A percentile compares a stretch with the other conserved stretches of the same genome.
These are phyloP conservation scores for Leucopsar rothschildi DNA, from an alignment of 2,113 vertebrate species.

Conservation along the genomic window DNA sequence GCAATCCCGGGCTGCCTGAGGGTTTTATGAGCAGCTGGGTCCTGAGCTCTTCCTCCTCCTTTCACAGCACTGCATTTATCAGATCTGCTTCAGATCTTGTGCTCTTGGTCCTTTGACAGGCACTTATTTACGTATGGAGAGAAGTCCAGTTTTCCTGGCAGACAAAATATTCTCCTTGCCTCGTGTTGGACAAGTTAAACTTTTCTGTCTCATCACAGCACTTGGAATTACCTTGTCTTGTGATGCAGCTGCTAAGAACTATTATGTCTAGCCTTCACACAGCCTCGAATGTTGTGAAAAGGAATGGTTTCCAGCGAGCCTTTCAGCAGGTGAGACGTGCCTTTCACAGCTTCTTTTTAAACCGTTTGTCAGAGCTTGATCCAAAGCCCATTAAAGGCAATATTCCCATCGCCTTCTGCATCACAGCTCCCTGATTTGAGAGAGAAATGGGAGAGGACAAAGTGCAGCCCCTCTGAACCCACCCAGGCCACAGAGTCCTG, in stretches of 20 bases:
- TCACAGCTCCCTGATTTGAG: background rate
- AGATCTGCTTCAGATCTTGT: background rate
- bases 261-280: background rate
- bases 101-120: background rate
- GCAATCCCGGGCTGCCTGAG: background rate
- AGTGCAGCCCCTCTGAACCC: background rate
- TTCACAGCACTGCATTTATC: background rate
- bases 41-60: background rate
- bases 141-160: background rate
- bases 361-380: background rate
- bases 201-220: background rate
- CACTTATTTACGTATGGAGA: background rate
- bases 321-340: background rate
- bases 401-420: background rate
- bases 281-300: background rate
- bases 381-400: background rate
- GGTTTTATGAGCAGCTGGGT: background rate
- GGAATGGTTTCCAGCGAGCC: background rate
- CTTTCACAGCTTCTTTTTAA: constrained; percentile 1
- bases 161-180: background rate
- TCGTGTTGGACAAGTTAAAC: background rate
- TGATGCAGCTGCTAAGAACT: background rate
- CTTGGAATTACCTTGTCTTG: background rate
- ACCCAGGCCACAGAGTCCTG: rapidly evolving
- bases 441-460: background rate